Evolutionary conservation across 1,140 invertebrate species (phyloP).

Genomic region (Bombus breviceps): DNA sequence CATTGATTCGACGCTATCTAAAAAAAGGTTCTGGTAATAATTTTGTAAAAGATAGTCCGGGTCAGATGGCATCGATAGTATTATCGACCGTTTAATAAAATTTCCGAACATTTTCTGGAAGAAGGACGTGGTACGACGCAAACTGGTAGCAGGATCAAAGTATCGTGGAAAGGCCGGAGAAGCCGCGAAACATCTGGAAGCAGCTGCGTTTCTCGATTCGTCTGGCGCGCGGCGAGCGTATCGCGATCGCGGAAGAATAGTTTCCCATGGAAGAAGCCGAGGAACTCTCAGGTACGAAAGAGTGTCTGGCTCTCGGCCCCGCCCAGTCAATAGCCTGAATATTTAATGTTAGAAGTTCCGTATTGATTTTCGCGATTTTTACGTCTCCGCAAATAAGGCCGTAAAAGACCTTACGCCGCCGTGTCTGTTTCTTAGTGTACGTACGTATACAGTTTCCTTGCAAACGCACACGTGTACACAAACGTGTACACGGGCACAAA

Average conservation of each 20-base stretch:
- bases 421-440: constrained; percentile 2
- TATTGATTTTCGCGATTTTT: constrained; percentile 83
- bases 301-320: constrained; percentile 64
- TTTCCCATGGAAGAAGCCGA: constrained; percentile 16
- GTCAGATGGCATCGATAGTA: too few relatives aligned
- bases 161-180: neutral
- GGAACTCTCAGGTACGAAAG: constrained; percentile 52
- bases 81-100: too few relatives aligned
- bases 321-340: constrained; percentile 80
- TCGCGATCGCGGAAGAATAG: constrained; percentile 39
- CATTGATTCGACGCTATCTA: too few relatives aligned
- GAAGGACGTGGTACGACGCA: neutral
- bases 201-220: neutral
- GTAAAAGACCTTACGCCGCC: constrained; percentile 72
- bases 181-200: constrained; percentile 2
- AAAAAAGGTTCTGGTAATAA: too few relatives aligned
- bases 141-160: neutral
- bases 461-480: neutral
- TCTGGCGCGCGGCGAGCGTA: neutral
- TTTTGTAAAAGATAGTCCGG: too few relatives aligned
- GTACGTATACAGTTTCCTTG: neutral
- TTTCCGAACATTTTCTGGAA: too few relatives aligned
- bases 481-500: neutral
- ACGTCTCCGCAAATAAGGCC: constrained; percentile 81
- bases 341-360: constrained; percentile 81